Conservation (phyloP, 1,140 invertebrate genomes). For the Lordiphosa mommai region DNA sequence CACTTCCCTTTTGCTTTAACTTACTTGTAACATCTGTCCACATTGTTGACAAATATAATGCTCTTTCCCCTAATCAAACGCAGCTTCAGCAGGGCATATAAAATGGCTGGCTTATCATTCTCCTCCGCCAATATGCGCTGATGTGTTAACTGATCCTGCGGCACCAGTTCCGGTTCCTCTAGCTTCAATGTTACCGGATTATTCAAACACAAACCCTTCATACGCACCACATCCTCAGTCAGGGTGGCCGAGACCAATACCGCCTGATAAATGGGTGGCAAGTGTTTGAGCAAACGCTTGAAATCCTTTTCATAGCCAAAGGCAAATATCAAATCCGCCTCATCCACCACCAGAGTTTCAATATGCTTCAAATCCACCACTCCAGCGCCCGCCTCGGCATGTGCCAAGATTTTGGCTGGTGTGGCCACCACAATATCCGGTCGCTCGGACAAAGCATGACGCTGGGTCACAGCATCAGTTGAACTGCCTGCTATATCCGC, state of each 20-base stretch:
- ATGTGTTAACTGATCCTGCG: slow-evolving; percentile 92
- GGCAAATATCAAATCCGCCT: slow-evolving; percentile 98
- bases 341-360: slow-evolving; percentile 96
- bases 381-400: slow-evolving; percentile 85
- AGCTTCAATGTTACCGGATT: slow-evolving; percentile 97
- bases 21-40: slow-evolving; percentile 98
- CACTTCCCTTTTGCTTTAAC: no score
- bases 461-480: slow-evolving; percentile 85
- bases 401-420: slow-evolving; percentile 90
- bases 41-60: slow-evolving; percentile 98
- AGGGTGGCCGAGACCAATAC: slow-evolving; percentile 97
- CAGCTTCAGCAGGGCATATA: slow-evolving; percentile 96
- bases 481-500: slow-evolving; percentile 90
- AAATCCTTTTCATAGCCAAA: slow-evolving; percentile 98
- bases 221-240: slow-evolving; percentile 92
- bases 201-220: slow-evolving; percentile 95
- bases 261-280: slow-evolving; percentile 81
- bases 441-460: slow-evolving; percentile 87
- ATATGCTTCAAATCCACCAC: slow-evolving; percentile 90
- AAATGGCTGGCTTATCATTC: slow-evolving; percentile 96
- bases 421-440: slow-evolving; percentile 97
- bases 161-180: slow-evolving; percentile 95
- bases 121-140: slow-evolving; percentile 95
- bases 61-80: slow-evolving; percentile 96
- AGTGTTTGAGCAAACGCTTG: slow-evolving; percentile 86